phyloP scores from a whole-genome alignment of 2,888 invertebrate species.

The Thymelicus lineola region DNA sequence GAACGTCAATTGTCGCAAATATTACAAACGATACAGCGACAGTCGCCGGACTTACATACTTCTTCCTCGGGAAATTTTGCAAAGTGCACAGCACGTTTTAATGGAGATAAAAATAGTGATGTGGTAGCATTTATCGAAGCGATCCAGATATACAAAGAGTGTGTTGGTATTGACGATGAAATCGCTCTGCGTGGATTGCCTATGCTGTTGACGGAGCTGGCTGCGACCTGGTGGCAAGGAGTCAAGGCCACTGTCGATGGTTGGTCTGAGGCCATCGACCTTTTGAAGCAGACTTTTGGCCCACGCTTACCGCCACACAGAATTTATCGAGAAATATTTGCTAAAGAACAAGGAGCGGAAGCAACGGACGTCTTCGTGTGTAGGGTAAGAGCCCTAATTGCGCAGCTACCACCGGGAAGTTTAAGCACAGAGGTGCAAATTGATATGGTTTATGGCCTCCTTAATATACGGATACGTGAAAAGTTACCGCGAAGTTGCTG shows the following conservation, averaged over 20 bases:
- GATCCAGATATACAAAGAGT: constrained; percentile 48
- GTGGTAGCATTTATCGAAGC: no score
- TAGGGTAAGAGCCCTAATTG: constrained; percentile 35
- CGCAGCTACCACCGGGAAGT: constrained; percentile 36
- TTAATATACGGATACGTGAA: constrained; percentile 38
- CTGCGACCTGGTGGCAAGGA: constrained; percentile 43
- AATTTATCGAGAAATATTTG: constrained; percentile 39
- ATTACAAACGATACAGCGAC: no score
- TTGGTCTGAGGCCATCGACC: constrained; percentile 26
- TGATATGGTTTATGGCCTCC: constrained; percentile 42
- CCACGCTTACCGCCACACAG: constrained; percentile 11
- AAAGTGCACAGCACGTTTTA: no score
- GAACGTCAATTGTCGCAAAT: no score
- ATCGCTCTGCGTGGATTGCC: constrained; percentile 42
- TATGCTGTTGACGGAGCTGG: constrained; percentile 35
- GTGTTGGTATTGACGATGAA: constrained; percentile 51
- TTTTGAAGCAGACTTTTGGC: constrained; percentile 7
- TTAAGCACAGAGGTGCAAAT: constrained; percentile 29
- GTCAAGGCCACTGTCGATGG: constrained; percentile 24
- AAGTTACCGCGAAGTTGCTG: constrained; percentile 44
- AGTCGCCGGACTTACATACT: no score
- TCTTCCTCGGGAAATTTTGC: no score
- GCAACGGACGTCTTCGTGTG: constrained; percentile 38
- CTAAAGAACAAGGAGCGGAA: constrained; percentile 25
- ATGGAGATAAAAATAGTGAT: no score